Base-by-base conservation (phyloP, 2,797 vertebrate species). In the Paratrypauchen microcephalus region DNA sequence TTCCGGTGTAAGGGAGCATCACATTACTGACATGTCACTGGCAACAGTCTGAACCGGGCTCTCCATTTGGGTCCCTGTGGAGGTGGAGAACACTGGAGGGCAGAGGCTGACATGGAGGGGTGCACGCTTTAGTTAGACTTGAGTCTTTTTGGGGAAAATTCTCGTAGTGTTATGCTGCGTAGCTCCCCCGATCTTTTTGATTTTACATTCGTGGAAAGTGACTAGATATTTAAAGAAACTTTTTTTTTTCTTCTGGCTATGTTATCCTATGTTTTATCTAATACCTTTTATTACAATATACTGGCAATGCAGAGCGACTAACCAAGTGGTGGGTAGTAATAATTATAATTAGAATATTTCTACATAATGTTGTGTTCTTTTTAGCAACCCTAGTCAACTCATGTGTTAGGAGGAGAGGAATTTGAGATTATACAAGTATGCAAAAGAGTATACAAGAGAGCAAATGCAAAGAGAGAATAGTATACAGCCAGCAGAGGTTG, bases 1-100 rank as follows among this genome's bases (percentile, higher is more conserved):
- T 94, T 94, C 86, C 84, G 11, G 69, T 61, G 59, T 61, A 23
- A 39, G 82, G 93, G 95, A 45, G 95, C 87, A 88, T 94, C 93
- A 87, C 93, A 87, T 91, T 88, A 87, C 92, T 94, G 94, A 95
- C 94, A 92, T 92, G 93, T 94, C 94, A 93, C 91, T 93, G 91
- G 89, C 94, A 75, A 81, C 80, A 75, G 65, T 83, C 79, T 87
- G 68, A 58, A 68, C 81, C 77, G 81, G 78, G 67, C 70, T 66
- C 71, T 78, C 72, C 61, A 64, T 36, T 68, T 58, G 21, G 41
- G 62, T 85, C 79, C 76, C 82, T 71, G 72, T 83, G 91, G 92
- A 94, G 92, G 92, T 87, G 94, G 90, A 91, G 94, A 94, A 94
- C 92, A 72, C 56, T 9, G 72, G 78, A 75, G 65, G 68, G 47